Evolutionary conservation across 2,888 invertebrate genomes (phyloP).

Genomic region (Punctoribates punctum): DNA sequence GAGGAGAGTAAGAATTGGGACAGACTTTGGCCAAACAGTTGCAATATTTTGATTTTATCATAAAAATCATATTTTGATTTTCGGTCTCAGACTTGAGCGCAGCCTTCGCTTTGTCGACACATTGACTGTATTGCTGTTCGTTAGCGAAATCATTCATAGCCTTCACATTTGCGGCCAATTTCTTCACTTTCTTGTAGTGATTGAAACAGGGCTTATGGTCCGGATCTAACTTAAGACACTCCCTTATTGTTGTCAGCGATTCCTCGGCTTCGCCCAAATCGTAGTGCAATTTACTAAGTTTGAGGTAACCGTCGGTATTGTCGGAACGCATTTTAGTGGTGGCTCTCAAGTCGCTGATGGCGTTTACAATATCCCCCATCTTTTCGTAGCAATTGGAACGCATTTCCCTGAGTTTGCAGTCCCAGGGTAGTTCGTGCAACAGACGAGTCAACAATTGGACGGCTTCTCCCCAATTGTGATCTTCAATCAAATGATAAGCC

Average conservation of each 20-base stretch:
- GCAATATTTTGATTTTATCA: slow-evolving; percentile 72
- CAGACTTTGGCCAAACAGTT: slow-evolving; percentile 62
- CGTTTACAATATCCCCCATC: slow-evolving; percentile 73
- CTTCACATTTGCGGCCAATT: slow-evolving; percentile 73
- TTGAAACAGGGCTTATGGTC: slow-evolving; percentile 95
- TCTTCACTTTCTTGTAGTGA: slow-evolving; percentile 92
- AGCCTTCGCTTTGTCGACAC: slow-evolving; percentile 65
- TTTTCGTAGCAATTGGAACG: slow-evolving; percentile 79
- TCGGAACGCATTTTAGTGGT: slow-evolving; percentile 87
- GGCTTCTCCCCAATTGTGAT: slow-evolving; percentile 61
- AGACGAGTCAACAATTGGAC: slow-evolving; percentile 64
- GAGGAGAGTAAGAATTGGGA: not conserved
- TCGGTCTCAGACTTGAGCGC: slow-evolving; percentile 66
- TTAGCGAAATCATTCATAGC: slow-evolving; percentile 57
- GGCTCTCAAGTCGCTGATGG: slow-evolving; percentile 83
- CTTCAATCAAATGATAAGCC: slow-evolving; percentile 63
- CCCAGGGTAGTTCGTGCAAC: slow-evolving; percentile 75
- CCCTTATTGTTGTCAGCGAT: slow-evolving; percentile 84
- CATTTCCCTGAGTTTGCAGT: slow-evolving; percentile 72
- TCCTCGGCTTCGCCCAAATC: slow-evolving; percentile 86
- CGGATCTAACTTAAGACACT: slow-evolving; percentile 93
- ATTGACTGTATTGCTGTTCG: slow-evolving; percentile 64
- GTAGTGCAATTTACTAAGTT: slow-evolving; percentile 80
- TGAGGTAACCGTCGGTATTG: slow-evolving; percentile 78
- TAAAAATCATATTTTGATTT: slow-evolving; percentile 64